Percentiles rank a stretch among this genome's conserved stretches.
Conservation (phyloP, 2,888 invertebrate species). For the Diarsia rubi region DNA sequence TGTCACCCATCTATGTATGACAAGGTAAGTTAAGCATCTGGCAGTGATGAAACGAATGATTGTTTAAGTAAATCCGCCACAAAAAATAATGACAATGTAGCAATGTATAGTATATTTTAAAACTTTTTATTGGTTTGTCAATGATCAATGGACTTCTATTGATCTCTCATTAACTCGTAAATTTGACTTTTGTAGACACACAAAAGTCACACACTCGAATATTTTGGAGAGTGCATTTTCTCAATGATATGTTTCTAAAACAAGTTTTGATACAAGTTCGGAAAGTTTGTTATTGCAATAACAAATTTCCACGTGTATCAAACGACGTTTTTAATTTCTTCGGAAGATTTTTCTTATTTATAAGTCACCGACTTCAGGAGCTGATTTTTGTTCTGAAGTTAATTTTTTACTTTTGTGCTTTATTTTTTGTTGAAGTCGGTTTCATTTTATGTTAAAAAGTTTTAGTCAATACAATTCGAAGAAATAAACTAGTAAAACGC, state of each 20-base stretch:
- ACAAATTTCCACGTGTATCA: too few species aligned
- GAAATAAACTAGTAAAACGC: too few species aligned
- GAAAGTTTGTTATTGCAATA: too few species aligned
- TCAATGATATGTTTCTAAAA: neutral
- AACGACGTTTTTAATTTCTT: too few species aligned
- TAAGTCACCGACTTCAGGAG: too few species aligned
- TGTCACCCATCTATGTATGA: neutral
- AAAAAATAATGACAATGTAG: neutral
- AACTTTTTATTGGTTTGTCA: constrained; percentile 21
- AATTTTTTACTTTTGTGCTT: too few species aligned
- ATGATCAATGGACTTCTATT: neutral
- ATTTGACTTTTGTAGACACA: neutral
- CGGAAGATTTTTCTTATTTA: too few species aligned
- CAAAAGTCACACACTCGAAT: neutral
- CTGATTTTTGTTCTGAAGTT: too few species aligned
- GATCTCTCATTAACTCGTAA: neutral
- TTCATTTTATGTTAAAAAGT: too few species aligned
- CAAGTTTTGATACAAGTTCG: too few species aligned
- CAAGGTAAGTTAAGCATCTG: constrained; percentile 6
- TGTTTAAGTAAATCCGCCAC: constrained; percentile 10
- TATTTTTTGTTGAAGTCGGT: too few species aligned
- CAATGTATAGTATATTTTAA: neutral
- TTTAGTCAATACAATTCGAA: too few species aligned
- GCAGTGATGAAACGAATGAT: constrained; percentile 5
- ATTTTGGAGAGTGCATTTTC: constrained; percentile 6